Base-by-base conservation (phyloP, 2,888 invertebrate species). In the Coleophora flavipennella region DNA sequence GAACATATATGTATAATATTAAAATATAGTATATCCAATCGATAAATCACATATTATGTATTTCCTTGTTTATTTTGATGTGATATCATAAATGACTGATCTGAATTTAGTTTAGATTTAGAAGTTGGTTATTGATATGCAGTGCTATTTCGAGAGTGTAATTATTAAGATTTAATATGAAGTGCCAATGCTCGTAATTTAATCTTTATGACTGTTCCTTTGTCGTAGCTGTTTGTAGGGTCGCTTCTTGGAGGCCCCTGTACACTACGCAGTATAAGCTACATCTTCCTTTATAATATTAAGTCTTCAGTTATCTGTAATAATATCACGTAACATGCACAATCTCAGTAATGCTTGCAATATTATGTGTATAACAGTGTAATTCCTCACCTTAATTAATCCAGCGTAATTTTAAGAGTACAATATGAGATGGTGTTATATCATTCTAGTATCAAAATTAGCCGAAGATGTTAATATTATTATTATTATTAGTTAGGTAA, bases 71-170 rank as follows among this genome's bases (percentile, higher is more conserved):
- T 86, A 83, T 85, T 86, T 86, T 85, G 84, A 86, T 86, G 86
- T 86, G 86, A 86, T 86, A 86, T 85, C 85, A 85, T 85, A 84
- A 85, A 86, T 81, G 86, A 86, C 86, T 86, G 85, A 86, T 86
- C 85, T 86, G 85, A 85, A 84, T 83, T 86, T 85, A 85, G 85
- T 85, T 85, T 84, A 81, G 85, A 86, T 85, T 85, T 84, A 81
- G 85, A 86, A 85, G 85, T 85, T 85, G 84, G 74, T 85, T 84
- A 80, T 81, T 76, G 68, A 80, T 83, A 76, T 74, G 80, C 85
- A 84, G 84, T 84, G 84, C 84, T 85, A 83, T 79, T 81, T 81
- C 77, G 74, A 78, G 73, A 72, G 74, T 80, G 76, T 84, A 81
- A 77, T 80, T n/a, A n/a, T n/a, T 85, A 81, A 84, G 78, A 74